Conservation (phyloP, 2,888 invertebrate species). For the Polietes domitor region DNA sequence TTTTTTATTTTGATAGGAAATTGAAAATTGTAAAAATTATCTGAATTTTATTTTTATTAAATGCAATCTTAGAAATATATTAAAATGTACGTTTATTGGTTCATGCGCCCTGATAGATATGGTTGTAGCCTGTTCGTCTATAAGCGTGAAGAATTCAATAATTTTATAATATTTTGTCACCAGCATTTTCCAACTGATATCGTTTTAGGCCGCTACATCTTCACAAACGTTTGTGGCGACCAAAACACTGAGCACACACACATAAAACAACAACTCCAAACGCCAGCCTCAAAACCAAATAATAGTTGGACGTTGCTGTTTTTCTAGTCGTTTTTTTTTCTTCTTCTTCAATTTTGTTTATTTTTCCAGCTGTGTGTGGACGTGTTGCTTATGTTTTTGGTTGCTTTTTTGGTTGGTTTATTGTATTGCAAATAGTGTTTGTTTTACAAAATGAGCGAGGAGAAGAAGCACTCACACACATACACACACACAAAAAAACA, state of each 20-base stretch:
- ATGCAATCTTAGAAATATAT: too few species aligned
- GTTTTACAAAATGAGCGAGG: not conserved
- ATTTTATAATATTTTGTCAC: too few species aligned
- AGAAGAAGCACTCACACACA: not conserved
- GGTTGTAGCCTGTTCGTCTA: not conserved
- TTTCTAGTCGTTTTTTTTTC: not conserved
- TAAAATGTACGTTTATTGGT: too few species aligned
- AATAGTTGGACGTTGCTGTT: not conserved
- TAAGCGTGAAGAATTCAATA: too few species aligned
- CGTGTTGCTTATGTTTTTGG: not conserved
- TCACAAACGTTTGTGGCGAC: not conserved
- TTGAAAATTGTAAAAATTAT: too few species aligned
- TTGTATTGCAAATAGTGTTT: conserved; percentile 26
- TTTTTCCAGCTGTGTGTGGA: not conserved
- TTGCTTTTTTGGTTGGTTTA: conserved; percentile 42
- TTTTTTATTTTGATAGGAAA: too few species aligned
- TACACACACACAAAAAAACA: not conserved
- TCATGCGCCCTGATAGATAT: too few species aligned
- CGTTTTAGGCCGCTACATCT: not conserved
- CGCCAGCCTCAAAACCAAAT: not conserved
- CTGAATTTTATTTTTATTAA: too few species aligned
- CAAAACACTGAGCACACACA: too few species aligned
- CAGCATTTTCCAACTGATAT: not conserved
- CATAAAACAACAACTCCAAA: not conserved
- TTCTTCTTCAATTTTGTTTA: conserved; percentile 3